Evolutionary conservation across 2,113 vertebrate genomes (phyloP).

Genomic region (Leiothrix lutea): DNA sequence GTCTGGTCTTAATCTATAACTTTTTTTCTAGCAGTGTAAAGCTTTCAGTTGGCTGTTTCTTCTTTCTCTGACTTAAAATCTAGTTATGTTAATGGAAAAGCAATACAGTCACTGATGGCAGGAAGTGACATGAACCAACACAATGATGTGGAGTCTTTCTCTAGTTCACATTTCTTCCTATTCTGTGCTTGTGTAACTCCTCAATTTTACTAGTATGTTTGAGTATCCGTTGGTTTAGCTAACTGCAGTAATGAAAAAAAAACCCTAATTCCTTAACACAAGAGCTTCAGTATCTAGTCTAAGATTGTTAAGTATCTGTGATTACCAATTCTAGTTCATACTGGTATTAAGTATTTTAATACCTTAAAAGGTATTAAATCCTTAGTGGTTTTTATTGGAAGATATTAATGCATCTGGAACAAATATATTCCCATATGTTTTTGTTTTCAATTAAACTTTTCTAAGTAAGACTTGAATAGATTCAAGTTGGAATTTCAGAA

Average conservation of each 20-base stretch:
- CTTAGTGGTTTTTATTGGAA: background rate
- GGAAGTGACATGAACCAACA: background rate
- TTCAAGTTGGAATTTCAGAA: background rate
- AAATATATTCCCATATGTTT: background rate
- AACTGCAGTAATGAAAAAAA: background rate
- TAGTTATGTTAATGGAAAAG: background rate
- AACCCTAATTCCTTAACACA: fast-evolving
- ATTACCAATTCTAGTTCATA: background rate
- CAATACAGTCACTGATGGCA: background rate
- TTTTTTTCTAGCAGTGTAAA: background rate
- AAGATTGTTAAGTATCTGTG: background rate
- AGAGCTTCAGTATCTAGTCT: background rate
- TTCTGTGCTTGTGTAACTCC: background rate
- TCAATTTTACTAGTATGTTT: background rate
- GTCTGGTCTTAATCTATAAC: background rate
- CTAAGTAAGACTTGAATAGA: background rate
- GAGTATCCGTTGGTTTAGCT: background rate
- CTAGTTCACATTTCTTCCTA: background rate
- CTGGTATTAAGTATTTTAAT: background rate
- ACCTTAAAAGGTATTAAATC: background rate
- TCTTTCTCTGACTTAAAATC: background rate
- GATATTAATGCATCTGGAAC: background rate
- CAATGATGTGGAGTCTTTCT: background rate
- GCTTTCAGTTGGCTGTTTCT: background rate
- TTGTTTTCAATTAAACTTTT: background rate